Evolutionary conservation across 2,113 vertebrate genomes (phyloP).

Genomic region (Poeciliopsis prolifica): DNA sequence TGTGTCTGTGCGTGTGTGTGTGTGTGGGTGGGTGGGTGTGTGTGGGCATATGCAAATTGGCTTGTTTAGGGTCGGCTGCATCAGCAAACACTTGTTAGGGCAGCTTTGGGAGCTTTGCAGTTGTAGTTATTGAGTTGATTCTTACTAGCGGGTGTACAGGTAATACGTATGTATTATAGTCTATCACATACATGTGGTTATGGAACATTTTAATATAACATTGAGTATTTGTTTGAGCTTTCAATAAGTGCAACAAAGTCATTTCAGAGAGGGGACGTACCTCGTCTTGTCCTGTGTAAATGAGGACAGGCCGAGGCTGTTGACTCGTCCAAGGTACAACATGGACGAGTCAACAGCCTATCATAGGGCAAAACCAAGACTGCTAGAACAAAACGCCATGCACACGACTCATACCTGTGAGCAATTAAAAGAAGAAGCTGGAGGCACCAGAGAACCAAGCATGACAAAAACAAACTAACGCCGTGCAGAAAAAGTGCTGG

Average conservation of each 20-base stretch:
- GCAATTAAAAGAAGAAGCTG: not conserved
- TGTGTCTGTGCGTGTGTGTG: not conserved
- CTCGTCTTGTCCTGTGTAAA: no score
- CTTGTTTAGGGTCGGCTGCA: slow-evolving; percentile 76
- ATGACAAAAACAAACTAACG: not conserved
- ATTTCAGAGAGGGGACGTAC: no score
- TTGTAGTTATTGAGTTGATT: slow-evolving; percentile 17
- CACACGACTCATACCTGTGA: not conserved
- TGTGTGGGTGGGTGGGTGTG: not conserved
- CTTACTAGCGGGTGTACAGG: not conserved
- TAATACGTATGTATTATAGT: not conserved
- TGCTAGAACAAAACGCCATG: not conserved
- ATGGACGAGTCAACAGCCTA: not conserved
- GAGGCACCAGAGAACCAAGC: not conserved
- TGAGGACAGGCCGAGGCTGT: no score
- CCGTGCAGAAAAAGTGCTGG: not conserved
- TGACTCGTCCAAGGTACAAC: no score
- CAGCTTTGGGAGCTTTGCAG: slow-evolving; percentile 39
- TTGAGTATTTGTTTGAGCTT: no score
- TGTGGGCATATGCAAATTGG: slow-evolving; percentile 66
- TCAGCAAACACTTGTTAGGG: slow-evolving; percentile 75
- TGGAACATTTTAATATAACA: not conserved
- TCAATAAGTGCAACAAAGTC: no score
- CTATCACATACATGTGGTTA: no score
- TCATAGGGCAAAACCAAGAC: not conserved